Base-by-base conservation (phyloP, 2,113 vertebrate genomes). In the Acrocephalus kingi region DNA sequence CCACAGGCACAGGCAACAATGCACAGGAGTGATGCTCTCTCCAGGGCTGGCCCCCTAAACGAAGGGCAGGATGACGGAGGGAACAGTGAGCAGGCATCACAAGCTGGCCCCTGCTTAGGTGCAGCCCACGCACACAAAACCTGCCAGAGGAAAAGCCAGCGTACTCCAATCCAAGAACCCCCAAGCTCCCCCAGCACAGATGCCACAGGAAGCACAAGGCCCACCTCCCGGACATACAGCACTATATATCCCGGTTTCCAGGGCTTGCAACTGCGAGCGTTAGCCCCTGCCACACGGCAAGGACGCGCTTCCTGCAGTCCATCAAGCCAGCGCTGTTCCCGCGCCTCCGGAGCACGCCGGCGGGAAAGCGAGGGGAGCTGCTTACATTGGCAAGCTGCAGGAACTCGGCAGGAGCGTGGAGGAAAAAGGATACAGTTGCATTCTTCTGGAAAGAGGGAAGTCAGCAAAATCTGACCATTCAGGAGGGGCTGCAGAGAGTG, bases 261-360 rank as follows among this genome's bases (percentile, higher is more conserved):
- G 45, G 0, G 0, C 64, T 46, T 3, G 23, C 31, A n/a, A 1
- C 2, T 2, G 63, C 0, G 2, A 64, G 67, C 2, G 3, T 0
- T 3, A 12, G n/a, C 27, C 56, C 64, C 55, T 24, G 75, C 55
- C 93, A 33, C 6, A 8, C 10, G 2, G 37, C 55, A 41, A 17
- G 56, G 91, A 48, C 9, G 1, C 0, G 2, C 18, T 64, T 15
- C 52, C 4, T 11, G 23, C 30, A 1, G 41, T 12, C 15, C 3
- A 1, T 13, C 10, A 1, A 25, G 51, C 84, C 3, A 1, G 52
- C 7, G 27, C 85, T 27, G 61, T 0, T 63, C 54, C 79, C 13
- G 33, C 31, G 4, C 63, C 76, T 28, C 58, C 12, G 4, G 35
- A n/a, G 41, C 89, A 7, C 4, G 1, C 27, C 6, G 46, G 77